These are phyloP conservation scores for Muntiacus reevesi DNA, from an alignment of 2,113 vertebrate genomes.

Conservation along the genomic window DNA sequence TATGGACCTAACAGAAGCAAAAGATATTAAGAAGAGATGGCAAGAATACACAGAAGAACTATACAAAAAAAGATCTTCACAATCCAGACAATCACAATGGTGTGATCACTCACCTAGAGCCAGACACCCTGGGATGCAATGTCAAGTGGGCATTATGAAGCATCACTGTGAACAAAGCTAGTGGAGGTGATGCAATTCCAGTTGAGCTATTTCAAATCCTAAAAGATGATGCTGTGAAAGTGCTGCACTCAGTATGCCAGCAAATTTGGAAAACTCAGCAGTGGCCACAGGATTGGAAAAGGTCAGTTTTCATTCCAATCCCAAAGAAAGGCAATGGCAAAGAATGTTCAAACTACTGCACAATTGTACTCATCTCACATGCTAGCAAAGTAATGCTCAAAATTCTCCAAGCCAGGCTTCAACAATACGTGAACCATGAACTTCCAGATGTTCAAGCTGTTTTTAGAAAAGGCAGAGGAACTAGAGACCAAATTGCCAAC, in stretches of 20 bases:
- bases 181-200: neutral
- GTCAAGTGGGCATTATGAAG: neutral
- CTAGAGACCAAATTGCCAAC: neutral
- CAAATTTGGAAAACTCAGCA: neutral
- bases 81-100: neutral
- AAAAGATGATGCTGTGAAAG: neutral
- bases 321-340: neutral
- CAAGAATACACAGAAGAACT: too few relatives aligned
- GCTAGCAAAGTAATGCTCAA: neutral
- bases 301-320: neutral
- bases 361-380: neutral
- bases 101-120: neutral
- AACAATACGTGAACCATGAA: neutral
- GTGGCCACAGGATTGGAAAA: neutral
- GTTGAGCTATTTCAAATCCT: neutral
- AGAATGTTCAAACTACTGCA: neutral
- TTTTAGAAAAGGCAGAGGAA: neutral
- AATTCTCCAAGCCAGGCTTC: neutral
- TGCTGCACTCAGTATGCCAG: neutral
- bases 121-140: neutral
- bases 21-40: neutral
- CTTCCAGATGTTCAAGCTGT: neutral
- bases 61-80: too few relatives aligned
- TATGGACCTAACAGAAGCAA: neutral
- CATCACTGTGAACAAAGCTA: neutral